Evolutionary conservation across 2,113 vertebrate species (phyloP).

Genomic region (Dasyurus viverrinus): DNA sequence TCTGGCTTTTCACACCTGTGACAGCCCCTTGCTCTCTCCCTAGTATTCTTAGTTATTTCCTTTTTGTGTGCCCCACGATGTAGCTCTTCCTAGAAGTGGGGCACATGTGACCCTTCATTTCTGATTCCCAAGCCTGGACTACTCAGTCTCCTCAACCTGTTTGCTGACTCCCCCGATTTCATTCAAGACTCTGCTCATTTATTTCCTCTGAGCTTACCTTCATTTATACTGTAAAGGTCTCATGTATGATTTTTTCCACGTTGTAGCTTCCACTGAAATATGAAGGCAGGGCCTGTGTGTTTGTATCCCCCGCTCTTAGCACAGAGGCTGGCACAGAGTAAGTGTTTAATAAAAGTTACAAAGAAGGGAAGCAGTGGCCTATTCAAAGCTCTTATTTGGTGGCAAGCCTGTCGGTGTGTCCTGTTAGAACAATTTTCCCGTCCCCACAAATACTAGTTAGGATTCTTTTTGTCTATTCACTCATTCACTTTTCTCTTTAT

Average conservation of each 20-base stretch:
- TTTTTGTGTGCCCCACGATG: neutral
- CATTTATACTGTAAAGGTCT: neutral
- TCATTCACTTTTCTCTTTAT: neutral
- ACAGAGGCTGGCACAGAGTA: neutral
- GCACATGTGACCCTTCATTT: neutral
- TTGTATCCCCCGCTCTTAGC: neutral
- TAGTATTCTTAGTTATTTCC: neutral
- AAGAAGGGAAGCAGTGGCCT: neutral
- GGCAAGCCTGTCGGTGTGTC: neutral
- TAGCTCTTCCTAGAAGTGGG: neutral
- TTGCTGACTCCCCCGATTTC: neutral
- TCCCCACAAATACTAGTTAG: neutral
- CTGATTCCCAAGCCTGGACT: neutral
- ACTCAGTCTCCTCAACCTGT: neutral
- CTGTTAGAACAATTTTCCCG: neutral
- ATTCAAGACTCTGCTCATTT: neutral
- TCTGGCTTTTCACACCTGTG: neutral
- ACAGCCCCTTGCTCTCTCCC: neutral
- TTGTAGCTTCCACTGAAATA: neutral
- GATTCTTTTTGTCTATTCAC: neutral
- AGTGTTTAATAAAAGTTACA: neutral
- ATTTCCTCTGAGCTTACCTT: neutral
- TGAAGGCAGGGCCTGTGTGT: neutral
- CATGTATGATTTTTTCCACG: neutral
- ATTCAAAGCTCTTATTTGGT: neutral